Base-by-base conservation (phyloP, 2,888 invertebrate species). In the Hymenopus coronatus region DNA sequence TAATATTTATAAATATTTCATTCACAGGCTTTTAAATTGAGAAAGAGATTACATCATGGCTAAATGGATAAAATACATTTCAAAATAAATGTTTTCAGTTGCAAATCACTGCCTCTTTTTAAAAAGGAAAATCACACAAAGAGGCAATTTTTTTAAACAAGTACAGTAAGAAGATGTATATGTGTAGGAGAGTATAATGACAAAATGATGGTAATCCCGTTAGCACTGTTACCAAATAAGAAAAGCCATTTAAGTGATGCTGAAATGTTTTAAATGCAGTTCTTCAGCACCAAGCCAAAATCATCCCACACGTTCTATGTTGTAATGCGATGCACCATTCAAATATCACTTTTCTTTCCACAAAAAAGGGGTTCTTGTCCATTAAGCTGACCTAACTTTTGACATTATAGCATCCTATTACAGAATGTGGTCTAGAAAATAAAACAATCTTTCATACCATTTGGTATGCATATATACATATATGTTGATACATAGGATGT, bases 111-210 rank as follows among this genome's bases (percentile, higher is more conserved):
- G 27, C 84, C 84, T 81, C 88, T 30, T 84, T 85, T 84, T 27
- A 30, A 87, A n/a, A 54, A 88, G 27, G 84, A 87, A 88, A 89
- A 88, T 89, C 89, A 89, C 89, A 89, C 70, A 84, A 88, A 88
- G 89, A 89, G 89, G 89, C 33, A 81, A 82, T 82, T 70, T 2
- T 84, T 70, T 86, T 81, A 86, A 86, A 86, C 86, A 86, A 86
- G 86, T 30, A 86, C 81, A 87, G 33, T 87, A 33, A 40, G 87
- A 87, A 27, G 82, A 82, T 87, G 27, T 82, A 87, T 82, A 82
- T 82, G 40, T 27, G 40, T 15, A 82, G 82, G 33, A 87, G 87
- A 86, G 81, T 28, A 30, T 86, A 86, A 86, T 70, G 28, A 81
- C 28, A 25, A 81, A 81, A 86, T 30, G 15, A 81, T 28, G n/a